phyloP scores from a whole-genome alignment of 37 sponge, comb jelly and placozoan species.

The Ephydatia muelleri region DNA sequence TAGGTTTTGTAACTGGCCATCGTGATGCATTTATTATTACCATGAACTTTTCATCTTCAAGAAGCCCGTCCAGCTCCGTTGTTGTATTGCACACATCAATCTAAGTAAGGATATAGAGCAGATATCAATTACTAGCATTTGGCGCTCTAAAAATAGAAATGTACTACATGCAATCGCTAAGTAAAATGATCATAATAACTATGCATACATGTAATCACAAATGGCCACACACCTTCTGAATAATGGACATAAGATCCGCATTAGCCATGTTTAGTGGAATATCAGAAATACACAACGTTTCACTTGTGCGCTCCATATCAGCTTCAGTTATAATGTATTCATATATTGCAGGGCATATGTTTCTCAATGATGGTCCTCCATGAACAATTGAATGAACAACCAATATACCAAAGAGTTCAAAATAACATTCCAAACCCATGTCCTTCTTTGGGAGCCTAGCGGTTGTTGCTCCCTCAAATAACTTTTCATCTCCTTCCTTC shows the following conservation, averaged over 20 bases:
- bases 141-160: no score
- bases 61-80: no score
- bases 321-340: not conserved
- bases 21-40: no score
- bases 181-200: no score
- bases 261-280: conserved; percentile 41
- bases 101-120: no score
- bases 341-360: conserved; percentile 21
- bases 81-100: no score
- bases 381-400: conserved; percentile 52
- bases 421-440: conserved; percentile 2
- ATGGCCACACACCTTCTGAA: conserved; percentile 38
- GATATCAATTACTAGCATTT: no score
- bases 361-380: conserved; percentile 26
- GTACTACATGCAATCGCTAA: no score
- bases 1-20: no score
- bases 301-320: not conserved
- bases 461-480: conserved; percentile 48
- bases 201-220: no score
- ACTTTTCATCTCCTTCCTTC: not conserved
- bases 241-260: conserved; percentile 12
- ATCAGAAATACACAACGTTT: conserved; percentile 5
- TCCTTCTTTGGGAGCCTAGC: conserved; percentile 40
- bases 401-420: conserved; percentile 44
- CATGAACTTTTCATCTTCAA: no score